Conservation (phyloP, 2,888 invertebrate genomes). For the Subacronicta megacephala region DNA sequence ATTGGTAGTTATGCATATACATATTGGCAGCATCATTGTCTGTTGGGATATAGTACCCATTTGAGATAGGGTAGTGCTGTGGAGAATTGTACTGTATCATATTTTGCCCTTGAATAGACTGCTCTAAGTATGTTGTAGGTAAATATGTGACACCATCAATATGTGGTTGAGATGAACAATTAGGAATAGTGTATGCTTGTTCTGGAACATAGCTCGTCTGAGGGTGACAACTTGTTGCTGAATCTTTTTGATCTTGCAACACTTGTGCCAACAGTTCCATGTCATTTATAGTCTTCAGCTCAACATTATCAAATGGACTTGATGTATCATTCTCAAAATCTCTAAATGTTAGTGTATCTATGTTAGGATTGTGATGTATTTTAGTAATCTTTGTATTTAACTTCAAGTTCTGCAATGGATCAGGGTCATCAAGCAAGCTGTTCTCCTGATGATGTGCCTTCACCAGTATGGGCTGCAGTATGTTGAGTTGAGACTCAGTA, state of each 20-base stretch:
- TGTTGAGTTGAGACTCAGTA: slow-evolving; percentile 74
- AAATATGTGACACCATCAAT: slow-evolving; percentile 77
- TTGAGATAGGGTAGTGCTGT: slow-evolving; percentile 73
- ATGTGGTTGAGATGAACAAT: slow-evolving; percentile 79
- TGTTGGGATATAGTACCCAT: slow-evolving; percentile 76
- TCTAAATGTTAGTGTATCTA: slow-evolving; percentile 88
- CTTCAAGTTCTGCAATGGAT: slow-evolving; percentile 80
- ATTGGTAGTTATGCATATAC: slow-evolving; percentile 82
- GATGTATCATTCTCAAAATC: slow-evolving; percentile 98
- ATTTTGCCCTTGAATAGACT: slow-evolving; percentile 73
- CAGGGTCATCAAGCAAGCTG: slow-evolving; percentile 83
- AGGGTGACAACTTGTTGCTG: slow-evolving; percentile 69
- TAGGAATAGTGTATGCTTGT: slow-evolving; percentile 68
- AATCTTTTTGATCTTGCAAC: slow-evolving; percentile 83
- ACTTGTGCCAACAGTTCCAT: slow-evolving; percentile 97
- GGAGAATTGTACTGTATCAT: slow-evolving; percentile 79
- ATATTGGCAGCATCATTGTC: slow-evolving; percentile 72
- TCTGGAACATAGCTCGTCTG: slow-evolving; percentile 65
- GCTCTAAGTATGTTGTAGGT: slow-evolving; percentile 80
- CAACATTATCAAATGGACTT: slow-evolving; percentile 98
- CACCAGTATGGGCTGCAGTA: slow-evolving; percentile 84
- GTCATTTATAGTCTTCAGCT: slow-evolving; percentile 97
- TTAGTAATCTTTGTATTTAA: slow-evolving; percentile 74
- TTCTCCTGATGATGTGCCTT: slow-evolving; percentile 74
- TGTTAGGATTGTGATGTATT: slow-evolving; percentile 75